phyloP scores from a whole-genome alignment of 2,888 invertebrate genomes.

The Drosophila yooni region DNA sequence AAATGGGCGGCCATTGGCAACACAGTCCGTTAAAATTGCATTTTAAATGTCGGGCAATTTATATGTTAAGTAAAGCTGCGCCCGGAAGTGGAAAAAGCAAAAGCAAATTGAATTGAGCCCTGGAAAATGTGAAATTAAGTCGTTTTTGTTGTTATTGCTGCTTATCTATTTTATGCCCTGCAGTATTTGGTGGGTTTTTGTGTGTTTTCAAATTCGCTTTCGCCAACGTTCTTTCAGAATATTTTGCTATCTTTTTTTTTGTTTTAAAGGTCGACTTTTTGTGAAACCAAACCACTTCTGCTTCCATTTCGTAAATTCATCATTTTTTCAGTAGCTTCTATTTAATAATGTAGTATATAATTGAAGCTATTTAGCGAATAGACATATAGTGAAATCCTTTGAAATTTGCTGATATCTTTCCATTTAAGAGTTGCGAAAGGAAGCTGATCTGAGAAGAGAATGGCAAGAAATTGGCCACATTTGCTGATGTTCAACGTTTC shows the following conservation, averaged over 20 bases:
- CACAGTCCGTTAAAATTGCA: constrained; percentile 57
- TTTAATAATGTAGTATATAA: neutral
- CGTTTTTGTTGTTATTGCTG: constrained; percentile 11
- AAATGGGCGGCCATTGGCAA: constrained; percentile 56
- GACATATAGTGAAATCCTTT: constrained; percentile 5
- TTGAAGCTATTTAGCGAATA: neutral
- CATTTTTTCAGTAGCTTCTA: neutral
- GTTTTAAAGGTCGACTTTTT: neutral
- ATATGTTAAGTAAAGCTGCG: constrained; percentile 64
- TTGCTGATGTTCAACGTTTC: constrained; percentile 37
- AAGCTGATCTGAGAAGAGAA: constrained; percentile 3
- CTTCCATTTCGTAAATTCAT: neutral
- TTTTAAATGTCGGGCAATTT: constrained; percentile 71
- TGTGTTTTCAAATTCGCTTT: constrained; percentile 2
- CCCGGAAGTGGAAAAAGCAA: constrained; percentile 20
- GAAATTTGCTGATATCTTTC: constrained; percentile 23
- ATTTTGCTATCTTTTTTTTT: neutral
- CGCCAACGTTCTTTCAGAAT: neutral
- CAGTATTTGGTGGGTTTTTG: neutral
- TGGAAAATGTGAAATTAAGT: constrained; percentile 5
- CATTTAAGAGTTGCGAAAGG: neutral
- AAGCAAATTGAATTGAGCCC: constrained; percentile 58
- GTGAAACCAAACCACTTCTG: neutral
- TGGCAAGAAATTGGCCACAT: constrained; percentile 23
- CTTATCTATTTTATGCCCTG: constrained; percentile 22